phyloP scores from a whole-genome alignment of 2,797 vertebrate genomes.

The Peromyscus melanophrys region DNA sequence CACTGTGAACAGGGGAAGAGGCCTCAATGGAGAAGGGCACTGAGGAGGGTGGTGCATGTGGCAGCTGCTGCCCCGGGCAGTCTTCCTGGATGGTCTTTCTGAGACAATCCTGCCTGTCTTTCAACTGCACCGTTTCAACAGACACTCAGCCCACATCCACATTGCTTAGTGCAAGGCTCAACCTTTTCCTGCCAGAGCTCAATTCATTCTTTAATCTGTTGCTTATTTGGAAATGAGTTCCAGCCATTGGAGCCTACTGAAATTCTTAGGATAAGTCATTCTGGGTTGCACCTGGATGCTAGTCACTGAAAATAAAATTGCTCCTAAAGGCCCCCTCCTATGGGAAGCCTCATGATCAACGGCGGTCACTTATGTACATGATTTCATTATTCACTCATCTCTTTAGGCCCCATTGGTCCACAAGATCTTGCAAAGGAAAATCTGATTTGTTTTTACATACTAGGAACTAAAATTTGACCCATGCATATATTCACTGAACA shows the following conservation, averaged over 20 bases:
- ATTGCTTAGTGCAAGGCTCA: not conserved
- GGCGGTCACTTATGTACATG: not conserved
- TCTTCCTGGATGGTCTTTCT: not conserved
- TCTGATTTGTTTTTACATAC: not conserved
- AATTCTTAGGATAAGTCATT: not conserved
- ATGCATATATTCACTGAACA: not conserved
- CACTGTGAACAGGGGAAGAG: not conserved
- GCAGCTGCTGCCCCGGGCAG: not conserved
- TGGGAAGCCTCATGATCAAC: not conserved
- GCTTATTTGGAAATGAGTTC: not conserved
- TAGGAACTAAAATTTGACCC: not conserved
- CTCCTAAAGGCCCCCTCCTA: not conserved
- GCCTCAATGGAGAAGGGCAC: rapidly evolving
- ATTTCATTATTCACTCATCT: not conserved
- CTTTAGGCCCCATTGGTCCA: not conserved
- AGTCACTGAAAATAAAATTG: not conserved
- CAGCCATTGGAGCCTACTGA: not conserved
- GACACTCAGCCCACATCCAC: not conserved
- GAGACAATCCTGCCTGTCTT: not conserved
- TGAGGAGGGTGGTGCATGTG: not conserved
- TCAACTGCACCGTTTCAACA: not conserved
- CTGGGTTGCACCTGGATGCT: rapidly evolving
- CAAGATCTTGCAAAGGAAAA: not conserved
- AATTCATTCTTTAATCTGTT: not conserved
- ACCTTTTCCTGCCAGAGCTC: not conserved